Evolutionary conservation across 1,140 invertebrate species (phyloP).

Genomic region (Eurosta solidaginis): DNA sequence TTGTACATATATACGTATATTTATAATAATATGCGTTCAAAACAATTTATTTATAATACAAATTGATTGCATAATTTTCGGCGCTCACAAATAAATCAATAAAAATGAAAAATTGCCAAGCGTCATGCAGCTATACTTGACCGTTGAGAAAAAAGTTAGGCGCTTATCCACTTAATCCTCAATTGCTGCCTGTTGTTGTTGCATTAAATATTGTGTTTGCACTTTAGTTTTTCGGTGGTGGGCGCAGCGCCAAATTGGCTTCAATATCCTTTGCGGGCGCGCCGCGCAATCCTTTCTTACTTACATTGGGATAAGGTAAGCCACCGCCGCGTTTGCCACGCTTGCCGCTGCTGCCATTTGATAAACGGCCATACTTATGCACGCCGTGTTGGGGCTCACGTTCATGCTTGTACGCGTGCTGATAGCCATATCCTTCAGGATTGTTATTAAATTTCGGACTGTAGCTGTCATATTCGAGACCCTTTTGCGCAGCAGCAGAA

Average conservation of each 20-base stretch:
- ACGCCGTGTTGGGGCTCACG: not conserved
- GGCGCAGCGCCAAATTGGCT: constrained; percentile 52
- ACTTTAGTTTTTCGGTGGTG: constrained; percentile 46
- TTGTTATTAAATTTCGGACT: constrained; percentile 58
- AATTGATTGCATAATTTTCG: not conserved
- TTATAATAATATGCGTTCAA: no score
- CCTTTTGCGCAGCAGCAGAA: constrained; percentile 14
- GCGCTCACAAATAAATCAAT: not conserved
- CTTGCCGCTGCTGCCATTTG: constrained; percentile 31
- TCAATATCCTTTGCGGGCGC: constrained; percentile 47
- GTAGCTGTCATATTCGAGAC: constrained; percentile 52
- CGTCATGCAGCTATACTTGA: no score
- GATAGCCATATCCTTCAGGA: constrained; percentile 56
- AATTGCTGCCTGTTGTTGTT: not conserved
- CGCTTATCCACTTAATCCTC: not conserved
- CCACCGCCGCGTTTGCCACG: constrained; percentile 41
- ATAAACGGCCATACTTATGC: constrained; percentile 15
- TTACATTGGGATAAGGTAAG: constrained; percentile 34
- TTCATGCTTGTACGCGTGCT: constrained; percentile 51
- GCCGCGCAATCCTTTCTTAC: constrained; percentile 42
- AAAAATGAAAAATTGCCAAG: not conserved
- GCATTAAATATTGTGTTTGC: not conserved
- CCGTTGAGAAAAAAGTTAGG: not conserved
- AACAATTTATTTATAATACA: not conserved
- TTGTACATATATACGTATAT: no score